Evolutionary conservation across 2,113 vertebrate genomes (phyloP).

Genomic region (Oxyruncus cristatus): DNA sequence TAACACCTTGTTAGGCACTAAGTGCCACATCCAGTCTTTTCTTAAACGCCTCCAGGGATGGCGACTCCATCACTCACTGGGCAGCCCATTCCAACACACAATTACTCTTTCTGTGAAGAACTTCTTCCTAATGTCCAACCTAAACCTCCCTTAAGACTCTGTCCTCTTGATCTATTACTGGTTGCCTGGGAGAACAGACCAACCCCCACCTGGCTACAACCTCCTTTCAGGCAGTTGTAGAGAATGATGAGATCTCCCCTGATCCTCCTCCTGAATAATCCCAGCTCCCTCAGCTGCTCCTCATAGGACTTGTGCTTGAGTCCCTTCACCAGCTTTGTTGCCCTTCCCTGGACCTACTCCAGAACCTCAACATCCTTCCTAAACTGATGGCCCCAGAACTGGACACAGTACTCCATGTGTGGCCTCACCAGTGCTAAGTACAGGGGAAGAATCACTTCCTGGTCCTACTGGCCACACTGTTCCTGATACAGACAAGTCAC

Average conservation of each 20-base stretch:
- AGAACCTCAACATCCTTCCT: neutral
- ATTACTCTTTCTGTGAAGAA: neutral
- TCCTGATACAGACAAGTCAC: neutral
- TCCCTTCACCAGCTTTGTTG: neutral
- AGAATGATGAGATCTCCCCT: neutral
- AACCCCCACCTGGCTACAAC: neutral
- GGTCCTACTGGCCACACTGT: neutral
- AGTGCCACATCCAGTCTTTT: neutral
- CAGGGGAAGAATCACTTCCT: neutral
- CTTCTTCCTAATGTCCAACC: neutral
- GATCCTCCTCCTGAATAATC: neutral
- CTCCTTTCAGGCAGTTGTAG: neutral
- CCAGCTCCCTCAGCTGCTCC: neutral
- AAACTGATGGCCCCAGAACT: neutral
- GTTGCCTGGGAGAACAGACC: neutral
- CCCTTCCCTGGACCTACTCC: neutral
- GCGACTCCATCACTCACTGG: neutral
- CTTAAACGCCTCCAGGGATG: neutral
- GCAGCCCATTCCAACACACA: neutral
- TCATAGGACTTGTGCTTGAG: neutral
- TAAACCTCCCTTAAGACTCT: neutral
- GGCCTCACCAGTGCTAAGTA: neutral
- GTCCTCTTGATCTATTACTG: neutral
- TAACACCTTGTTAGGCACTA: neutral
- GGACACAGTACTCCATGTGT: neutral